Conservation (phyloP, 2,888 invertebrate species). For the Oscheius onirici region DNA sequence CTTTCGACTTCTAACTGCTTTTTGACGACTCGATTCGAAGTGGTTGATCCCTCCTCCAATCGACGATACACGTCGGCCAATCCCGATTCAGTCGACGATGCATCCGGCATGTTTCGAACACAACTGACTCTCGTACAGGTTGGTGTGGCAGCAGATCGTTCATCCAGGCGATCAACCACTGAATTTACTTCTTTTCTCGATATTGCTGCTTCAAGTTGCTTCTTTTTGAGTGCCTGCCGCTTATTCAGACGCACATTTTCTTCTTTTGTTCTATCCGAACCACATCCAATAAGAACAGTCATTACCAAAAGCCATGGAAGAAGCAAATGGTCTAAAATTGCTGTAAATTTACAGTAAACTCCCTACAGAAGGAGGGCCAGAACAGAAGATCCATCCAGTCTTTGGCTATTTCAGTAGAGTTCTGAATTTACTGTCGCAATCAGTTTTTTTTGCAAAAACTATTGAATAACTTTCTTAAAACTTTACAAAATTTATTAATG, state of each 20-base stretch:
- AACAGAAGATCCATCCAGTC: too few relatives aligned
- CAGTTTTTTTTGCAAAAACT: too few relatives aligned
- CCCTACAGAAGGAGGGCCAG: too few relatives aligned
- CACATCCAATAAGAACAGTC: too few relatives aligned
- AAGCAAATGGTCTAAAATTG: too few relatives aligned
- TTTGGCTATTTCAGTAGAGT: too few relatives aligned
- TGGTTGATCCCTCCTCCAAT: constrained; percentile 1
- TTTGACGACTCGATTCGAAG: not conserved
- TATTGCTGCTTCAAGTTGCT: constrained; percentile 4
- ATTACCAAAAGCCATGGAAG: too few relatives aligned
- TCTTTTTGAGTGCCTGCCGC: constrained; percentile 16
- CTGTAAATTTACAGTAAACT: too few relatives aligned
- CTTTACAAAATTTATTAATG: too few relatives aligned
- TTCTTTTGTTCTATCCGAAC: too few relatives aligned
- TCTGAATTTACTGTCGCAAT: too few relatives aligned
- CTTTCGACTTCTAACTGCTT: not conserved
- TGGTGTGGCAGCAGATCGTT: not conserved
- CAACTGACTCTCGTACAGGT: constrained; percentile 9
- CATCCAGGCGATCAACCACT: constrained; percentile 8
- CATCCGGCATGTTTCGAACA: constrained; percentile 24
- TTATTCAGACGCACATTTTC: constrained; percentile 9
- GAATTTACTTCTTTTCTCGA: not conserved
- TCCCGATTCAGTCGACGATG: not conserved
- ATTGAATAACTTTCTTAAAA: too few relatives aligned
- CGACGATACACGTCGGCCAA: constrained; percentile 18